These are phyloP conservation scores for Perdita meconis DNA, from an alignment of 2,888 invertebrate species.

Conservation along the genomic window DNA sequence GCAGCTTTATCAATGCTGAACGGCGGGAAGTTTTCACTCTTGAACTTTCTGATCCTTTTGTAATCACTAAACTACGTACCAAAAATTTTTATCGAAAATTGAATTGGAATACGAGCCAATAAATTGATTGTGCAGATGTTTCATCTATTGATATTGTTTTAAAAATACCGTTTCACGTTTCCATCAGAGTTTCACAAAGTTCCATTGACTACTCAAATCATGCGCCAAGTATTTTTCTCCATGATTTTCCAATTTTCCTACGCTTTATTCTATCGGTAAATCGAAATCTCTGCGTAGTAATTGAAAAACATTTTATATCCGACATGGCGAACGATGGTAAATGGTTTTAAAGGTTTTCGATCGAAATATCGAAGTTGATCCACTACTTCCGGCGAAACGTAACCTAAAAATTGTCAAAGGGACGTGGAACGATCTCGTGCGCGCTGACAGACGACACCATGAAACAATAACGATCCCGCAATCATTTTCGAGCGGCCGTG, in stretches of 20 bases:
- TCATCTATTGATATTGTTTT: not conserved
- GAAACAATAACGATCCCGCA: conserved; percentile 40
- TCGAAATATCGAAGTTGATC: conserved; percentile 14
- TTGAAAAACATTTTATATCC: conserved; percentile 3
- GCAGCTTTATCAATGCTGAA: no score
- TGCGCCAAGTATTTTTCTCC: not conserved
- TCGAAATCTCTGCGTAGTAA: not conserved
- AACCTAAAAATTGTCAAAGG: not conserved
- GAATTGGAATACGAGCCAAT: no score
- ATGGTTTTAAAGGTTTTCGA: not conserved
- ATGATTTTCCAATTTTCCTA: not conserved
- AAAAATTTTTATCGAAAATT: no score
- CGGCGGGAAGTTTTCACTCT: no score
- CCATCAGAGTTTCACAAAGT: not conserved
- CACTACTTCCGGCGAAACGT: not conserved
- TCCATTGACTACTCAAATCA: not conserved
- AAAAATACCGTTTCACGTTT: not conserved
- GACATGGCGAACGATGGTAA: conserved; percentile 19
- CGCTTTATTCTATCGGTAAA: not conserved
- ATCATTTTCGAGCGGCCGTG: conserved; percentile 28
- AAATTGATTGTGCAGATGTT: no score
- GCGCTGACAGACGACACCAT: conserved; percentile 52
- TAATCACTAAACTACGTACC: no score
- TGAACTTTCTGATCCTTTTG: no score
- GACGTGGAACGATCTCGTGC: not conserved